Evolutionary conservation across 1,140 invertebrate species (phyloP), one percentile per base, ranked within the genome.

Genomic region (Chymomyza costata): DNA sequence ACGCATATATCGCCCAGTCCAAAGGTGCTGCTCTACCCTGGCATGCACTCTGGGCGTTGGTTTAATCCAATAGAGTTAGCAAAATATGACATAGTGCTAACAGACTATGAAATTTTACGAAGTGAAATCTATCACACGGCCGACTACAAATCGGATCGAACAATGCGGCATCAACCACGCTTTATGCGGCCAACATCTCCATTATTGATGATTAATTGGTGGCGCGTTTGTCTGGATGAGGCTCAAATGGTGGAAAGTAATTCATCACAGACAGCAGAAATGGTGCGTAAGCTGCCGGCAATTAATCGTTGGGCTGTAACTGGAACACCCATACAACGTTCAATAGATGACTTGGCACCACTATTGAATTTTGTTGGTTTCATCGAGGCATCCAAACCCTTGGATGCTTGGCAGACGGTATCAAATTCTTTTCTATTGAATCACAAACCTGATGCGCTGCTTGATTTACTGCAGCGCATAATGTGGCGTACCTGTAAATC

Each of bases 191-290:
- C 88, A 6, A 87, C 87, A 3, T 88, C 89, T 18, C 92, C 93
- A 3, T 82, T 95, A 1, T 84, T 89, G 1, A 88, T 89, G 69
- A 87, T 95, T 0, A 83, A 91, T 39, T 95, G 92, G 92, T 94
- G 92, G 93, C 87, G 93, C 31, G 86, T 94, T 16, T 93, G 92
- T 80, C 85, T 95, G 8, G 93, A 95, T 86, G 93, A 95, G 87
- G 93, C 93, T 30, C 93, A 95, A 86, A 93, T 93, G 88, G 92
- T 94, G 1, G 93, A 94, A 83, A 87, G 87, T 54, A 67, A 43
- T 15, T 50, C 54, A 2, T 69, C 81, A 0, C 39, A 56, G 6
- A 86, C 88, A 1, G 86, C 88, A 2, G 87, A 87, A 19, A 86
- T 87, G 62, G 85, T 88, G 0, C 89, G 91, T 1, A 86, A 88